Evolutionary conservation across 2,113 vertebrate species (phyloP), one percentile per base, ranked within the genome.

Genomic region (Hymenochirus boettgeri): DNA sequence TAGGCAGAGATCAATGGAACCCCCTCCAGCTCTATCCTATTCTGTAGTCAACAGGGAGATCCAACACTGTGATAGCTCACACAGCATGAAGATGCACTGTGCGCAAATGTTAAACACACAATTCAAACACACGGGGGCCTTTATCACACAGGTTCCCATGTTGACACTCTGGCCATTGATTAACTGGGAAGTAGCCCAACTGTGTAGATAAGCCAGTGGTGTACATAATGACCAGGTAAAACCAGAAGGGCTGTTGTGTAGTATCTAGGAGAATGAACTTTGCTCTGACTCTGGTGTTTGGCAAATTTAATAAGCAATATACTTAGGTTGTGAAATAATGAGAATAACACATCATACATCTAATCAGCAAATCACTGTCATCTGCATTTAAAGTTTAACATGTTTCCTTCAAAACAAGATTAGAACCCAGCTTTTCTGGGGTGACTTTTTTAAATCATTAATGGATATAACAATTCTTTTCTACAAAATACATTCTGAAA

Each of bases 91-190:
- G 23, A 26, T 54, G 50, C 15, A 57, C 55, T 53, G 35, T 45
- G 47, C 52, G 31, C 47, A 53, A 58, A 59, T 59, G 31, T 37
- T 35, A 22, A 35, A 22, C 29, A 61, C 13, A 31, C 23, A 58
- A 51, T 51, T 51, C 24, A 59, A 52, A 60, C 45, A 59, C 56
- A 52, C 65, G 26, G 60, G n/a, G 56, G 25, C 57, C 23, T 67
- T 23, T 33, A 35, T 59, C 65, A 67, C 13, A 52, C 33, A 13
- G 47, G 23, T 13, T 67, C 50, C 22, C 56, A 35, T 67, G 56
- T 67, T 67, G 65, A 67, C 65, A 52, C 33, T 52, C 25, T 45
- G 18, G 56, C 50, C 23, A 67, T 45, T 67, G 47, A 59, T 67
- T 67, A 67, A 60, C 65, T 52, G 47, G 53, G 47, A 31, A 26